A percentile compares a stretch with the other conserved stretches of the same genome.
phyloP scores from a whole-genome alignment of 1,140 invertebrate species.

The Drosophila sulfurigaster region DNA sequence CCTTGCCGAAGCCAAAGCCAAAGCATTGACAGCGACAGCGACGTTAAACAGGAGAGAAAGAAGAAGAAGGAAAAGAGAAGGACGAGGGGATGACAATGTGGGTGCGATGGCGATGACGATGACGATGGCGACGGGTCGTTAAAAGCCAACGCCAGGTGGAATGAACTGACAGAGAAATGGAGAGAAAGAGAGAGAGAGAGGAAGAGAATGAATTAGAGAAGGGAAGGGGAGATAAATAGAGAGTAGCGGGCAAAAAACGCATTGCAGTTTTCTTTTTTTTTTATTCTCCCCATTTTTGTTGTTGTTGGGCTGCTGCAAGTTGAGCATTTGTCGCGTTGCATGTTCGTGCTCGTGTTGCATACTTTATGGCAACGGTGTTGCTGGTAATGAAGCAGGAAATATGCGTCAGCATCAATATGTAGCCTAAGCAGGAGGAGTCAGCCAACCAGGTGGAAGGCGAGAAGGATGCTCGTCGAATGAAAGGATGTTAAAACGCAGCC shows the following conservation, averaged over 20 bases:
- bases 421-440: slow-evolving; percentile 4
- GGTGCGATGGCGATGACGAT: not conserved
- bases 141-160: slow-evolving; percentile 64
- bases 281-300: slow-evolving; percentile 9
- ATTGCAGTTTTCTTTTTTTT: slow-evolving; percentile 49
- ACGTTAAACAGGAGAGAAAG: slow-evolving; percentile 5
- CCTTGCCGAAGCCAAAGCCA: not conserved
- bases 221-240: not conserved
- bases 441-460: not conserved
- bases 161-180: slow-evolving; percentile 20
- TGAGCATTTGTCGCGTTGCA: slow-evolving; percentile 25
- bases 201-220: not conserved
- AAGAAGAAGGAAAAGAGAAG: not conserved
- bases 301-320: not conserved
- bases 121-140: slow-evolving; percentile 56
- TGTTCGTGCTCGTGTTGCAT: slow-evolving; percentile 60
- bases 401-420: slow-evolving; percentile 77
- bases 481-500: slow-evolving; percentile 44
- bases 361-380: slow-evolving; percentile 62
- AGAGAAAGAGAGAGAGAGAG: slow-evolving; percentile 13
- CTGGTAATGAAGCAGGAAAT: slow-evolving; percentile 78
- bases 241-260: slow-evolving; percentile 31
- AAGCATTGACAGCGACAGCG: slow-evolving; percentile 43
- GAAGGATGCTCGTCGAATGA: not conserved
- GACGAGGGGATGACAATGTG: slow-evolving; percentile 5